These are phyloP conservation scores for Magallana ariakensis DNA, from an alignment of 1,140 invertebrate species.

Conservation along the genomic window DNA sequence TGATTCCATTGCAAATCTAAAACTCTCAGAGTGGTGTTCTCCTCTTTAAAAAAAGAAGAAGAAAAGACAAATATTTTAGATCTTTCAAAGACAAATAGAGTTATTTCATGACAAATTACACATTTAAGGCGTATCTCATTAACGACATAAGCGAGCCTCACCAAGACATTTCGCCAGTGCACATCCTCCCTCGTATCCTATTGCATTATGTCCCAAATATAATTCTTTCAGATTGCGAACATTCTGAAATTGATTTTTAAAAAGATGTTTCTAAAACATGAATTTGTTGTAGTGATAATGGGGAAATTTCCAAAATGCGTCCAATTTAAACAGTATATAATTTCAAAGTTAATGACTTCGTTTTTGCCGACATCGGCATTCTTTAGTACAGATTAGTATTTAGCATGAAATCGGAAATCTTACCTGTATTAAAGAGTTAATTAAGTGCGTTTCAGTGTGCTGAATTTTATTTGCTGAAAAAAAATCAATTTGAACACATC, in stretches of 20 bases:
- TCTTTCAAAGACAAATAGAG: background rate
- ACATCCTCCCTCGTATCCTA: constrained; percentile 64
- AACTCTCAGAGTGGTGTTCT: constrained; percentile 54
- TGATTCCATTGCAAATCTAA: constrained; percentile 69
- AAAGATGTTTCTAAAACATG: no score
- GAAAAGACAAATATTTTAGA: background rate
- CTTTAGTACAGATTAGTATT: no score
- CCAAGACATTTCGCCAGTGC: constrained; percentile 61
- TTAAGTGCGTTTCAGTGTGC: constrained; percentile 59
- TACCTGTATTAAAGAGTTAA: constrained; percentile 63
- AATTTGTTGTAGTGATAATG: no score
- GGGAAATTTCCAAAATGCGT: no score
- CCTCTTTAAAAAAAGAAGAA: background rate
- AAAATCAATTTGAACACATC: background rate
- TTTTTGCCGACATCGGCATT: no score
- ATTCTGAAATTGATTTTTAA: constrained; percentile 47
- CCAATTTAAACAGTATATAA: no score
- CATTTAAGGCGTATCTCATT: background rate
- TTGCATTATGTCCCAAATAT: constrained; percentile 64
- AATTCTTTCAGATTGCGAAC: constrained; percentile 59
- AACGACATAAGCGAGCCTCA: constrained; percentile 30
- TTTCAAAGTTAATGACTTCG: no score
- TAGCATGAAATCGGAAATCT: background rate
- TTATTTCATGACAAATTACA: background rate
- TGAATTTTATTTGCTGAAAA: constrained; percentile 64